Conservation (phyloP, 2,113 vertebrate species). For the Tonatia bakeri region DNA sequence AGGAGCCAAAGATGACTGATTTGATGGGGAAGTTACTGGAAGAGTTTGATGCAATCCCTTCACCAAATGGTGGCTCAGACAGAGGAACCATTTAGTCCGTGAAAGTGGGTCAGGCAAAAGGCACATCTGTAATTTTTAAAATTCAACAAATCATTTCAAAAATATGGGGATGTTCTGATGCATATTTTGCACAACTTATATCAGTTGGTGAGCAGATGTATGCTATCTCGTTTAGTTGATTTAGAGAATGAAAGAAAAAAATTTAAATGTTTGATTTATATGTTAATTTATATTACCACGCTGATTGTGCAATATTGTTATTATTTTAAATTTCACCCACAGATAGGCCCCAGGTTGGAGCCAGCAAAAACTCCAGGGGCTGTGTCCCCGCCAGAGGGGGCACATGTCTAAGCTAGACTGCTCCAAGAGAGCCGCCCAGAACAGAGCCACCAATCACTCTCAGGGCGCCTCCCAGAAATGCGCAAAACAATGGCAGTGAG, state of each 20-base stretch:
- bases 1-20: background rate
- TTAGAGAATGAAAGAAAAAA: background rate
- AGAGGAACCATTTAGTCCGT: background rate
- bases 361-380: background rate
- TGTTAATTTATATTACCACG: background rate
- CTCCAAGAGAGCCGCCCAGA: background rate
- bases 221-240: background rate
- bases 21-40: background rate
- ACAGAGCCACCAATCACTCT: background rate
- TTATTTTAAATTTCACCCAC: background rate
- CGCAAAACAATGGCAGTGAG: background rate
- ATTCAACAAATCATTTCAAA: constrained; percentile 2
- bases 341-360: background rate
- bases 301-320: background rate
- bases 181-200: background rate
- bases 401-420: background rate
- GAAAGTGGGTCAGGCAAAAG: background rate
- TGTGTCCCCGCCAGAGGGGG: background rate
- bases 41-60: background rate
- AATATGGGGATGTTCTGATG: background rate
- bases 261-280: background rate
- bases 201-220: background rate
- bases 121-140: background rate
- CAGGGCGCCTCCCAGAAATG: background rate
- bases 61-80: background rate